Conservation (phyloP, 1,140 invertebrate species). For the Colletes gigas region DNA sequence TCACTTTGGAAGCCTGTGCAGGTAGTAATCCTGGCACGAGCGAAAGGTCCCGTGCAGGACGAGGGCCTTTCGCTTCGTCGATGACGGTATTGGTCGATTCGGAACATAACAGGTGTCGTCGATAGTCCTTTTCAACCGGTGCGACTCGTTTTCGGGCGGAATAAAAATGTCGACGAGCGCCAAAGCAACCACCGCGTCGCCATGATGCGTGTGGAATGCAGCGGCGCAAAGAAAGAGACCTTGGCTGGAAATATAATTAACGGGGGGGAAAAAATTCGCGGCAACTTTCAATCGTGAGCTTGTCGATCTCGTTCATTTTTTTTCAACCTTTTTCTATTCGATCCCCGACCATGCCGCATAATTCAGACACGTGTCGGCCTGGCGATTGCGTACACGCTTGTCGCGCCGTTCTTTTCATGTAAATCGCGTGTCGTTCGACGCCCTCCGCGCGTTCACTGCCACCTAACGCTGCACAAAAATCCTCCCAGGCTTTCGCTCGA, state of each 20-base stretch:
- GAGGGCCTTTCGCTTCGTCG: background rate
- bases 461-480: background rate
- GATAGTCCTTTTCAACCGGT: background rate
- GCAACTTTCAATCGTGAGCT: slow-evolving; percentile 68
- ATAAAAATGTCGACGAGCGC: background rate
- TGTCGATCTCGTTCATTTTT: slow-evolving; percentile 44
- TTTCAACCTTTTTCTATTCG: slow-evolving; percentile 28
- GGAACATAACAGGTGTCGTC: background rate
- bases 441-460: background rate
- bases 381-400: slow-evolving; percentile 40
- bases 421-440: slow-evolving; percentile 43
- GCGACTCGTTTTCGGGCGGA: background rate
- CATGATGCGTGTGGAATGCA: slow-evolving; percentile 63
- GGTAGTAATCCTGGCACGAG: slow-evolving; percentile 4
- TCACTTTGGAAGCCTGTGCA: slow-evolving; percentile 24
- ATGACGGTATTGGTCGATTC: background rate
- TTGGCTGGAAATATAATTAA: slow-evolving; percentile 71
- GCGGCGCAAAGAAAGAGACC: slow-evolving; percentile 65
- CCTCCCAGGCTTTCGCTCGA: background rate
- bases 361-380: slow-evolving; percentile 47
- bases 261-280: slow-evolving; percentile 63
- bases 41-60: slow-evolving; percentile 29
- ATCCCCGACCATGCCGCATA: slow-evolving; percentile 37
- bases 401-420: slow-evolving; percentile 53
- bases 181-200: slow-evolving; percentile 22